Evolutionary conservation across 2,797 vertebrate species (phyloP), one percentile per base, ranked within the genome.

Genomic region (Oryzias dopingdopingensis): DNA sequence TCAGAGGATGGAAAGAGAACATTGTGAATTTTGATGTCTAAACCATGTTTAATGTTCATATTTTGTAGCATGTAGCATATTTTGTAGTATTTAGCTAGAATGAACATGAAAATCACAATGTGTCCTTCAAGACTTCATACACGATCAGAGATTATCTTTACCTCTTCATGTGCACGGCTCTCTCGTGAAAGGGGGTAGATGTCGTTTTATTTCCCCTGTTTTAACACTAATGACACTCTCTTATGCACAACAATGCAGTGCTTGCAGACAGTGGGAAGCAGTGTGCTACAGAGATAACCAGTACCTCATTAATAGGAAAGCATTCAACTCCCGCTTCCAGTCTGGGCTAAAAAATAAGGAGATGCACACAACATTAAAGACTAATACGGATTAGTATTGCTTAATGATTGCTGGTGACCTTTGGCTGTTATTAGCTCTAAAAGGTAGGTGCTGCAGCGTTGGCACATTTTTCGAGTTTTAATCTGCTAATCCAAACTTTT

Each of bases 261-360:
- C 56, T 81, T 68, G 58, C 45, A 69, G 64, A 70, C 65, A 64
- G 65, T 66, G 66, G 80, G 77, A 74, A 73, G 77, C 67, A 49
- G 75, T 85, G 82, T 70, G 76, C 64, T 55, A 51, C 54, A 73
- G 67, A 84, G 80, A 88, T 83, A 84, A 84, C 80, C 69, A 80
- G 71, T 69, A 84, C 79, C 80, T 90, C 83, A 86, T 90, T 87
- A 89, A 83, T 72, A 51, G 72, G 49, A 77, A 62, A 71, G 81
- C 69, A 81, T 80, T 79, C 55, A 62, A 74, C 80, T 78, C 74
- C 44, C 71, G 70, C 56, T 46, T 58, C 48, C 62, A 59, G 43
- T 41, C 49, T 60, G 46, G 17, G 37, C 64, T 55, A 51, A 64
- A 71, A 42, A 77, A 72, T 43, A 70, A 67, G 40, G 20, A 29